Base-by-base conservation (phyloP, 1,140 invertebrate genomes). In the Papilio polytes region DNA sequence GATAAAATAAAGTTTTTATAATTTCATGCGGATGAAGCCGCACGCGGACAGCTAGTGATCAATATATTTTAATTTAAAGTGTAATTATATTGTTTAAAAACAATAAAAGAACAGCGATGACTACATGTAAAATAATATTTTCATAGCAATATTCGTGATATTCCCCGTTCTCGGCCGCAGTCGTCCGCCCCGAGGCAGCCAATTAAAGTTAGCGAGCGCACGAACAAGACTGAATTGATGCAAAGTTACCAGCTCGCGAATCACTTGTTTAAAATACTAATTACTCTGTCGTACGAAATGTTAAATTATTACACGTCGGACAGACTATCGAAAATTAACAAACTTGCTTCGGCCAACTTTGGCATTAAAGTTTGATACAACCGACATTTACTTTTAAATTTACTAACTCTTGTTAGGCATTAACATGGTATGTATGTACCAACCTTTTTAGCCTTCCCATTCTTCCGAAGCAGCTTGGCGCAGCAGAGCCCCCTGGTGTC, bases 401-500 rank as follows among this genome's bases (percentile, higher is more conserved):
- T 51, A 51, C 48, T 18, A 51, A 15, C 9, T n/a, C 2, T 59
- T 59, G 56, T 59, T 22, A 2, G 9, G 10, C 53, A 9, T n/a
- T 20, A 26, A 26, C 12, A 4, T 4, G 22, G 0, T 13, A 63
- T 63, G 22, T n/a, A 44, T 41, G 7, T 8, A 41, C 90, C 86
- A 82, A 94, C 92, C 92, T 94, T 94, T 84, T 94, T 94, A 66
- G 93, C 90, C 74, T 93, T 94, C 78, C 93, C 92, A 82, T 92
- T 94, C 83, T 94, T 94, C 80, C 93, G 85, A 10, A 94, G 89
- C 74, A 94, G 86, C 85, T 94, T 94, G 20, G 93, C 93, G 81
- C 93, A 94, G 86, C 93, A 94, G 78, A 94, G 92, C 22, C 93
- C 93, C 74, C 93, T 88, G n/a, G 93, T 94, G 86, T 94, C 93